A percentile compares a stretch with the other conserved stretches of the same genome.
Conservation (phyloP, 2,888 invertebrate genomes). For the Bruchidius siliquastri region DNA sequence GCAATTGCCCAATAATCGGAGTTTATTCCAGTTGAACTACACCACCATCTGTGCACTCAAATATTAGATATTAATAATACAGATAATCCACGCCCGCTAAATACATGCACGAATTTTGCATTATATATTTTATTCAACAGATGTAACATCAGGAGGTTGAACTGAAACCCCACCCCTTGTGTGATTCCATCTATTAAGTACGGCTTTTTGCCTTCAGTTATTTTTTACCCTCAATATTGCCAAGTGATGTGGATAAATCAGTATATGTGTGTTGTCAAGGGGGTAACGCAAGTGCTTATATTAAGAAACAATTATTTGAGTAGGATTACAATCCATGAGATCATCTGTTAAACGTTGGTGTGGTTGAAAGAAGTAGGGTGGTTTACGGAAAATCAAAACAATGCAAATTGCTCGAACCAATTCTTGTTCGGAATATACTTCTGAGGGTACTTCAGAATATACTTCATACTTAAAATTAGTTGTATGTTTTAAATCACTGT, state of each 20-base stretch:
- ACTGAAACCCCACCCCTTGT: constrained; percentile 30
- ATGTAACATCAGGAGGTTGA: constrained; percentile 22
- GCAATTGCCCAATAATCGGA: too few relatives aligned
- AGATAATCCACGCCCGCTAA: constrained; percentile 17
- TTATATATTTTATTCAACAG: constrained; percentile 20
- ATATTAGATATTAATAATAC: constrained; percentile 14
- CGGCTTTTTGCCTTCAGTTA: constrained; percentile 13
- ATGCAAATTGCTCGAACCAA: too few relatives aligned
- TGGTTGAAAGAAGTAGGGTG: too few relatives aligned
- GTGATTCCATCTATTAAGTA: constrained; percentile 22
- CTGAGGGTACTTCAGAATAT: too few relatives aligned
- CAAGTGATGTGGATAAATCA: not conserved
- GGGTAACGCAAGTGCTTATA: not conserved
- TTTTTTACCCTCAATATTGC: constrained; percentile 4
- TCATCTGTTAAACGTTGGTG: not conserved
- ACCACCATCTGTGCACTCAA: too few relatives aligned
- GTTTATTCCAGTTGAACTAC: too few relatives aligned
- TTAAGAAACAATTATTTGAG: not conserved
- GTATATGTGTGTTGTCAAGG: not conserved
- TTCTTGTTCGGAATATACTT: too few relatives aligned
- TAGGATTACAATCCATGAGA: not conserved
- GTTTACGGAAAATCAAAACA: too few relatives aligned
- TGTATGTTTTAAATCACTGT: too few relatives aligned
- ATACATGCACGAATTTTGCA: constrained; percentile 12
- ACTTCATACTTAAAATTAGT: too few relatives aligned